Conservation (phyloP, 2,113 vertebrate genomes). For the Pedetes capensis region DNA sequence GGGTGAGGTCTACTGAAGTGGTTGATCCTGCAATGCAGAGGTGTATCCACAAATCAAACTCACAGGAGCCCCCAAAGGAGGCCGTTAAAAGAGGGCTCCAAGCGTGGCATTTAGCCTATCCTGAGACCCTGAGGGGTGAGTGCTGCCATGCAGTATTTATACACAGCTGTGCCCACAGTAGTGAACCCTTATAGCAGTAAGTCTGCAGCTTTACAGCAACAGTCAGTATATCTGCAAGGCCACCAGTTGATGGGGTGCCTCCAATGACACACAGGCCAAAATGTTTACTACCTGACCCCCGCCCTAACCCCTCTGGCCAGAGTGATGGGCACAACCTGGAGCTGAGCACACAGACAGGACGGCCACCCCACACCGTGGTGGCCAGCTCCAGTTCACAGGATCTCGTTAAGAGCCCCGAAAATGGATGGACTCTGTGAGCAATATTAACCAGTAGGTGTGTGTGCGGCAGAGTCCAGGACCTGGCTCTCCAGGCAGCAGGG, state of each 20-base stretch:
- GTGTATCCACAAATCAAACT: neutral
- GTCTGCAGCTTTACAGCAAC: too few species aligned
- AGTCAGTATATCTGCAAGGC: too few species aligned
- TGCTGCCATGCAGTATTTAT: too few species aligned
- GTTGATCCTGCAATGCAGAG: neutral
- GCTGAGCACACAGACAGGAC: neutral
- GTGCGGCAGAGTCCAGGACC: too few species aligned
- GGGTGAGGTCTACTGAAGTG: neutral
- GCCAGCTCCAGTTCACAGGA: neutral
- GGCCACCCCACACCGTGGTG: rapidly evolving
- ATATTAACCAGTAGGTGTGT: rapidly evolving
- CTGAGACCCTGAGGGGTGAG: too few species aligned
- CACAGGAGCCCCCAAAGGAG: rapidly evolving
- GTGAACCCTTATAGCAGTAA: neutral
- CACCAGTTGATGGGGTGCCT: neutral
- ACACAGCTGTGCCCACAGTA: neutral
- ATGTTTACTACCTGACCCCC: neutral
- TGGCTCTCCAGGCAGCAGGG: neutral
- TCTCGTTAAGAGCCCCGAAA: neutral
- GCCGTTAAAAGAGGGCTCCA: rapidly evolving
- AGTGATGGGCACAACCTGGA: neutral
- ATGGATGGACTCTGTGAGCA: rapidly evolving
- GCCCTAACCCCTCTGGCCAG: too few species aligned
- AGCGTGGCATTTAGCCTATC: too few species aligned
- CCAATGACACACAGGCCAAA: neutral